Conservation (phyloP, 92 coral and sea anemone genomes). For the Micromussa lordhowensis region DNA sequence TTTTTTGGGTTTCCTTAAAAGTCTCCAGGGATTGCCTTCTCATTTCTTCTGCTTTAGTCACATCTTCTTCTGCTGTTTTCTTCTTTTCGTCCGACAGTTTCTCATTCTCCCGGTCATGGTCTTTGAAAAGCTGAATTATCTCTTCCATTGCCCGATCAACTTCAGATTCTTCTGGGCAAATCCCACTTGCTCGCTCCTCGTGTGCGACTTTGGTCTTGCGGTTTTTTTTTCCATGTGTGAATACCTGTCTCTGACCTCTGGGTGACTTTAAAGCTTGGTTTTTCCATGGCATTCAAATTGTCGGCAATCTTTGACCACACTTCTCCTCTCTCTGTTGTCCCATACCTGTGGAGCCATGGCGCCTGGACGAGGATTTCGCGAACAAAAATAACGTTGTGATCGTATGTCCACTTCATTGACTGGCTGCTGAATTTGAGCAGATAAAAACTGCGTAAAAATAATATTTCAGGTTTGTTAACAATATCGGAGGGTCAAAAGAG, state of each 20-base stretch:
- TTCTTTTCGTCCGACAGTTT: constrained; percentile 38
- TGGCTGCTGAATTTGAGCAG: constrained; percentile 44
- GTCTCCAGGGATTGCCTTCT: constrained; percentile 55
- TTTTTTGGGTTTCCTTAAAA: constrained; percentile 49
- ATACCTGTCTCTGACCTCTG: constrained; percentile 32
- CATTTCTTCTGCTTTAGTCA: constrained; percentile 57
- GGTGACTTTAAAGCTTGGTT: constrained; percentile 32
- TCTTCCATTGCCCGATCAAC: constrained; percentile 61
- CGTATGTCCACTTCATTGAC: constrained; percentile 70
- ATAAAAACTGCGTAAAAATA: constrained; percentile 13
- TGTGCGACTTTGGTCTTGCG: constrained; percentile 31
- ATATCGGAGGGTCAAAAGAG: constrained; percentile 11
- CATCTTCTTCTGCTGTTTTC: constrained; percentile 52
- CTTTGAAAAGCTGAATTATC: constrained; percentile 54
- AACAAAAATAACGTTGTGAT: constrained; percentile 31
- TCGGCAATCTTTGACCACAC: constrained; percentile 34
- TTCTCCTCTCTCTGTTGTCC: constrained; percentile 28
- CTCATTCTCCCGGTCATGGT: constrained; percentile 44
- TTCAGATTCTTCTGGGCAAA: constrained; percentile 57
- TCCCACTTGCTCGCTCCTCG: constrained; percentile 56
- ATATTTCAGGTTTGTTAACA: neutral
- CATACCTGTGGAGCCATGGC: constrained; percentile 23
- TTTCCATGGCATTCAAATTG: constrained; percentile 29
- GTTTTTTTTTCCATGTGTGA: constrained; percentile 16
- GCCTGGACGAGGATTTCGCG: constrained; percentile 6